Evolutionary conservation across 2,113 vertebrate genomes (phyloP).

Genomic region (Dipodomys ordii): DNA sequence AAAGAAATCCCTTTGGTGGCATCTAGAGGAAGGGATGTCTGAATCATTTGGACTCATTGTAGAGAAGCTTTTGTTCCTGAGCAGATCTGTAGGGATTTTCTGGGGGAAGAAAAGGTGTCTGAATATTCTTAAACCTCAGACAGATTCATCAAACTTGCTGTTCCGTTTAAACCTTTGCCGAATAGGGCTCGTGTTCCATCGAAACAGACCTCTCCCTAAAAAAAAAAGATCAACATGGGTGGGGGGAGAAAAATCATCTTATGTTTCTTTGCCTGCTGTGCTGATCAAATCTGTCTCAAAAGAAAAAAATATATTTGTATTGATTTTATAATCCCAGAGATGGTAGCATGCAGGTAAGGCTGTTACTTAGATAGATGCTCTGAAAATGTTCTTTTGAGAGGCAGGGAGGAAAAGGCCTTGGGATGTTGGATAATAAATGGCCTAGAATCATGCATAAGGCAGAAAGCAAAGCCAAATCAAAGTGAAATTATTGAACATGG

Average conservation of each 20-base stretch:
- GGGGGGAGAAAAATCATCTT: neutral
- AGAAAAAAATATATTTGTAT: constrained; percentile 73
- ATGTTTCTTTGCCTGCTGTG: constrained; percentile 52
- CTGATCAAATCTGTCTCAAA: constrained; percentile 75
- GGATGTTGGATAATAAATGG: neutral
- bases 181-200: constrained; percentile 53
- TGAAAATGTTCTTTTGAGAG: neutral
- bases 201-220: constrained; percentile 39
- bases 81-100: constrained; percentile 71
- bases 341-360: neutral
- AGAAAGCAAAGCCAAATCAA: constrained; percentile 11
- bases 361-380: constrained; percentile 56
- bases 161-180: constrained; percentile 75
- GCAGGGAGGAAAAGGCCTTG: neutral
- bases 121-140: constrained; percentile 69
- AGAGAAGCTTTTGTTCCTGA: constrained; percentile 76
- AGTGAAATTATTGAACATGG: neutral
- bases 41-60: constrained; percentile 72
- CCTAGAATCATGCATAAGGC: neutral
- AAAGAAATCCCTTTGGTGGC: constrained; percentile 81
- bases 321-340: constrained; percentile 71
- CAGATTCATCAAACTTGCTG: constrained; percentile 64
- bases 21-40: constrained; percentile 69
- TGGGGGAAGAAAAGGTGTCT: constrained; percentile 63
- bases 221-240: too few species aligned